phyloP scores from a whole-genome alignment of 2,888 invertebrate species.

The Calameuta filiformis region DNA sequence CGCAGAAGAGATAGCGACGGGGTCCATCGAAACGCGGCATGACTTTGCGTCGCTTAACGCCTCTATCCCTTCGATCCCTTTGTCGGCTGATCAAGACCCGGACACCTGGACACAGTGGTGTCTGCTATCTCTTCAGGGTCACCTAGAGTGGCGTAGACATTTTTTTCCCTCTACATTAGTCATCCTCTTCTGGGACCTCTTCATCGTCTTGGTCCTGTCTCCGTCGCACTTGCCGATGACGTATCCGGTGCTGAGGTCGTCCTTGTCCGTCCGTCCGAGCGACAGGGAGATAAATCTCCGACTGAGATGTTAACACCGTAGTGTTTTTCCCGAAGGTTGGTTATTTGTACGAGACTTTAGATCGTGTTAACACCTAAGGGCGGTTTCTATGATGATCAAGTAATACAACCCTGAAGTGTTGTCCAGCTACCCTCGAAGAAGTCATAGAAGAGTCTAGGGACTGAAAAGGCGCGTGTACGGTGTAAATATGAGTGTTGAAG shows the following conservation, averaged over 20 bases:
- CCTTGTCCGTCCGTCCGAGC: neutral
- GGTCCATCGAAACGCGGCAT: slow-evolving; percentile 5
- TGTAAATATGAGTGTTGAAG: neutral
- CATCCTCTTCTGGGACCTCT: slow-evolving; percentile 2
- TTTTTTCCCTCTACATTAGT: slow-evolving; percentile 3
- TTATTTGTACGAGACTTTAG: neutral
- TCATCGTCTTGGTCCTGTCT: slow-evolving; percentile 19
- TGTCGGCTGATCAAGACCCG: slow-evolving; percentile 35
- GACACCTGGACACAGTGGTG: slow-evolving; percentile 37
- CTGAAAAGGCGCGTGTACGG: neutral
- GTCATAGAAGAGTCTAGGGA: neutral
- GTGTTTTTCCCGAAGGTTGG: neutral
- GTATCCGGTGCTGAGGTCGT: neutral
- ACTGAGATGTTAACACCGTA: neutral
- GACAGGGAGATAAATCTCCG: neutral
- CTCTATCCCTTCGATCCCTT: slow-evolving; percentile 32
- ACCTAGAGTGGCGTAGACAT: slow-evolving; percentile 22
- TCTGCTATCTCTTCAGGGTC: slow-evolving; percentile 31
- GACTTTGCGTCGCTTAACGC: slow-evolving; percentile 12
- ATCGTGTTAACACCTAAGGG: neutral
- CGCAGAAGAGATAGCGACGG: neutral
- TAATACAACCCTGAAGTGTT: neutral
- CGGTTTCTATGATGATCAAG: neutral
- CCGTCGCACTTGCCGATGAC: slow-evolving; percentile 4
- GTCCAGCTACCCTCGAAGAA: neutral